A percentile compares a stretch with the other conserved stretches of the same genome.
Evolutionary conservation across 2,888 invertebrate genomes (phyloP).

Genomic region (Thumatha senex): DNA sequence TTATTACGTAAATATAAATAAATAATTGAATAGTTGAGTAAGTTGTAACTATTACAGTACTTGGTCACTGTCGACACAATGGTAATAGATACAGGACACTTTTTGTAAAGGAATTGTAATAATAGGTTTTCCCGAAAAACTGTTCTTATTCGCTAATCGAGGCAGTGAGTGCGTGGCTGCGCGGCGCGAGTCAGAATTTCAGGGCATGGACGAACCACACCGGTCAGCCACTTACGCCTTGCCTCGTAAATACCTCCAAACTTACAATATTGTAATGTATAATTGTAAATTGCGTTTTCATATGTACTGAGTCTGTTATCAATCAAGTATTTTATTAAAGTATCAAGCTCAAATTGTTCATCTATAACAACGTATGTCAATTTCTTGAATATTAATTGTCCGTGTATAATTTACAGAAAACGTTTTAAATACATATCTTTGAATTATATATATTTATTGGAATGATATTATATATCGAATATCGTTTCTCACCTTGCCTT

Average conservation of each 20-base stretch:
- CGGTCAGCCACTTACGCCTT: slow-evolving; percentile 18
- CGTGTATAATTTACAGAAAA: slow-evolving; percentile 74
- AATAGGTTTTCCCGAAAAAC: slow-evolving; percentile 53
- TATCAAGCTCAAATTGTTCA: slow-evolving; percentile 70
- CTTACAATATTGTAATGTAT: slow-evolving; percentile 6
- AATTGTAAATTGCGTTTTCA: slow-evolving; percentile 46
- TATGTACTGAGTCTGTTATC: slow-evolving; percentile 62
- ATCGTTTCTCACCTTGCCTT: slow-evolving; percentile 78
- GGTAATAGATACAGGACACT: slow-evolving; percentile 55
- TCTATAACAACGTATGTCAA: slow-evolving; percentile 72
- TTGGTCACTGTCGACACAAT: slow-evolving; percentile 64
- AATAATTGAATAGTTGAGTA: slow-evolving; percentile 82
- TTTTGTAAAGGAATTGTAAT: slow-evolving; percentile 72
- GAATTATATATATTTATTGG: slow-evolving; percentile 69
- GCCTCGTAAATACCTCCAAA: slow-evolving; percentile 24
- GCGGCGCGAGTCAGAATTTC: background rate
- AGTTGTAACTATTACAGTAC: slow-evolving; percentile 79
- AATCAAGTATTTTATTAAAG: slow-evolving; percentile 53
- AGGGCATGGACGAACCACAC: background rate
- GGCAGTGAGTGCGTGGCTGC: slow-evolving; percentile 8
- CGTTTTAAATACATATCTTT: slow-evolving; percentile 76
- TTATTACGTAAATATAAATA: slow-evolving; percentile 83
- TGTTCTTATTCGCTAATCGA: slow-evolving; percentile 43
- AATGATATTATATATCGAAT: slow-evolving; percentile 61
- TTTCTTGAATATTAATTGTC: slow-evolving; percentile 56